Conservation (phyloP, 2,888 invertebrate genomes). For the Alloscopus bannaensis region DNA sequence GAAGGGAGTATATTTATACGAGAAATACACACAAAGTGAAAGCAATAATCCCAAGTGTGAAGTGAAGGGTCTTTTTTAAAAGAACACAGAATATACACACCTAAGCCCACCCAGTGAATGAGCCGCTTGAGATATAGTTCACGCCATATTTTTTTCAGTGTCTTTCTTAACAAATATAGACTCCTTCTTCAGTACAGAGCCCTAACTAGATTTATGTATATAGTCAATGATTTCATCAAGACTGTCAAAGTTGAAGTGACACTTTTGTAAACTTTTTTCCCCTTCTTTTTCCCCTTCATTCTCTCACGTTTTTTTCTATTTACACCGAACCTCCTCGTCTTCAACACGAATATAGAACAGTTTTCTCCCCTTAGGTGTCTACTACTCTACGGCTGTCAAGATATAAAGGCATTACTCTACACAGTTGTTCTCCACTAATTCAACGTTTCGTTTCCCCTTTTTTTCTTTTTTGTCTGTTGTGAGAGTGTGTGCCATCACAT, state of each 20-base stretch:
- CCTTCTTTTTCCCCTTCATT: constrained; percentile 9
- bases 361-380: no score
- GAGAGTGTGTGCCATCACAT: no score
- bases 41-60: constrained; percentile 63
- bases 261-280: constrained; percentile 58
- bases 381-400: no score
- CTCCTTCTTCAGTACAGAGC: background rate
- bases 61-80: constrained; percentile 61
- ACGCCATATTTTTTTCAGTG: background rate
- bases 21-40: no score
- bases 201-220: constrained; percentile 19
- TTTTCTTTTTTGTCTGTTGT: no score
- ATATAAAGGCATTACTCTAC: no score
- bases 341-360: no score
- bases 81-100: constrained; percentile 35
- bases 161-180: background rate
- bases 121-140: constrained; percentile 11
- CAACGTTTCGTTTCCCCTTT: no score
- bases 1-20: no score
- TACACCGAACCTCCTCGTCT: background rate
- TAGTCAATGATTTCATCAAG: constrained; percentile 63
- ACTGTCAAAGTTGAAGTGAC: constrained; percentile 64
- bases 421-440: no score
- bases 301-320: background rate
- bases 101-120: constrained; percentile 28